Evolutionary conservation across 2,113 vertebrate genomes (phyloP).

Genomic region (Deroptyus accipitrinus): DNA sequence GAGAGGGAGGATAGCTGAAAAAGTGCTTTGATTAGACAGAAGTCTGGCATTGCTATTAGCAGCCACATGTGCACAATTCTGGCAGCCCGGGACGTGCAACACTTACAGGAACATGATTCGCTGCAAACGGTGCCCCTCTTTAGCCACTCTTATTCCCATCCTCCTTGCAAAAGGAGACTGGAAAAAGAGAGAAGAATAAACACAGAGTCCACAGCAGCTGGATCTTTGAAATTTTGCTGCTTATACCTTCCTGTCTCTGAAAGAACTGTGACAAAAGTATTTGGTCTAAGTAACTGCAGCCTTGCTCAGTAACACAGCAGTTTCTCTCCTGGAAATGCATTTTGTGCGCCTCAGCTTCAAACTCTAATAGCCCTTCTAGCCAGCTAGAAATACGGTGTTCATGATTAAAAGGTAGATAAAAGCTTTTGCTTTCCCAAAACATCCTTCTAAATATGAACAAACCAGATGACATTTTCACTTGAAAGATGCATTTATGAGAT

Average conservation of each 20-base stretch:
- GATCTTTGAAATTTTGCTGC: not conserved
- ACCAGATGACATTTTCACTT: not conserved
- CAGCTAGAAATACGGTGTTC: not conserved
- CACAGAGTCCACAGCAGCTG: not conserved
- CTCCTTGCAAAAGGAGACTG: not conserved
- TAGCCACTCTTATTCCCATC: not conserved
- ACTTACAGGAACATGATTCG: not conserved
- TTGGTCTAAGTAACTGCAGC: not conserved
- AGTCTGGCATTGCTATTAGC: not conserved
- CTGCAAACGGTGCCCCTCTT: not conserved
- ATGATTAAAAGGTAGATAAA: not conserved
- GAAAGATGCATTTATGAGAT: not conserved
- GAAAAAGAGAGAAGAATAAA: not conserved
- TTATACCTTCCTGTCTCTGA: not conserved
- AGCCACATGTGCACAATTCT: not conserved
- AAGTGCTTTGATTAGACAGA: not conserved
- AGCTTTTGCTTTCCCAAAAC: not conserved
- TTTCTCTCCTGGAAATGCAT: not conserved
- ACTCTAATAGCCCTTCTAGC: not conserved
- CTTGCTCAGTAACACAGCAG: not conserved
- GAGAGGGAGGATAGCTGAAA: not conserved
- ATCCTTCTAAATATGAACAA: not conserved
- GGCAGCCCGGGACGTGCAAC: rapidly evolving
- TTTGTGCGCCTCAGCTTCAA: not conserved
- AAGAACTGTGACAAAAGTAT: not conserved